Evolutionary conservation across 2,797 vertebrate species (phyloP).

Genomic region (Crenichthys baileyi): DNA sequence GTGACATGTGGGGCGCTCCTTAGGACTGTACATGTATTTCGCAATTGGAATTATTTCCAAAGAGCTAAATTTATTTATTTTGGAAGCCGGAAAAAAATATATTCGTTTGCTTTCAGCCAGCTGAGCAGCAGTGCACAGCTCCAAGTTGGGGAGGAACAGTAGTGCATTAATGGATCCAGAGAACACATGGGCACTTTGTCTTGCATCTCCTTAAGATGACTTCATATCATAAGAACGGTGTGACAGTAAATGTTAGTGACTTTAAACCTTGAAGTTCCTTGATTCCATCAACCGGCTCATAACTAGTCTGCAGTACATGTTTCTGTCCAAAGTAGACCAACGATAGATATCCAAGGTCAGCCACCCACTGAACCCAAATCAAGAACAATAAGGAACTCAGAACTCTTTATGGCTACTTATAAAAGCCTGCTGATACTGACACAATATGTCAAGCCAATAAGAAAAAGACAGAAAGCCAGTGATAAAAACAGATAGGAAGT

Average conservation of each 20-base stretch:
- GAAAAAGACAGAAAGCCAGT: constrained; percentile 1
- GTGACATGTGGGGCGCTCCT: too few species aligned
- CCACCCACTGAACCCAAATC: background rate
- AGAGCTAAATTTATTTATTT: too few species aligned
- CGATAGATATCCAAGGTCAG: too few species aligned
- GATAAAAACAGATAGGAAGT: background rate
- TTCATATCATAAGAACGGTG: background rate
- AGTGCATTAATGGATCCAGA: background rate
- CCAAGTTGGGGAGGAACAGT: background rate
- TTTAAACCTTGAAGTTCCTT: too few species aligned
- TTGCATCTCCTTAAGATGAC: background rate
- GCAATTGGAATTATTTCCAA: too few species aligned
- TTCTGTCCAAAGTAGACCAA: too few species aligned
- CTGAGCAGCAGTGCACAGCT: too few species aligned
- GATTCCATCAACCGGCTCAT: too few species aligned
- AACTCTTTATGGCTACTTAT: background rate
- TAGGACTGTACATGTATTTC: too few species aligned
- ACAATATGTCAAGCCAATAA: background rate
- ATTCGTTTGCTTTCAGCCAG: background rate
- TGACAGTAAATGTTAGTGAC: background rate
- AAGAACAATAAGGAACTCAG: background rate
- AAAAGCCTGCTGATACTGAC: background rate
- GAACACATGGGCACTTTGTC: background rate
- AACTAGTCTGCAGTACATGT: too few species aligned
- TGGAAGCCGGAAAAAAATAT: background rate